phyloP scores from a whole-genome alignment of 2,888 invertebrate genomes.

The Drosophila helvetica region DNA sequence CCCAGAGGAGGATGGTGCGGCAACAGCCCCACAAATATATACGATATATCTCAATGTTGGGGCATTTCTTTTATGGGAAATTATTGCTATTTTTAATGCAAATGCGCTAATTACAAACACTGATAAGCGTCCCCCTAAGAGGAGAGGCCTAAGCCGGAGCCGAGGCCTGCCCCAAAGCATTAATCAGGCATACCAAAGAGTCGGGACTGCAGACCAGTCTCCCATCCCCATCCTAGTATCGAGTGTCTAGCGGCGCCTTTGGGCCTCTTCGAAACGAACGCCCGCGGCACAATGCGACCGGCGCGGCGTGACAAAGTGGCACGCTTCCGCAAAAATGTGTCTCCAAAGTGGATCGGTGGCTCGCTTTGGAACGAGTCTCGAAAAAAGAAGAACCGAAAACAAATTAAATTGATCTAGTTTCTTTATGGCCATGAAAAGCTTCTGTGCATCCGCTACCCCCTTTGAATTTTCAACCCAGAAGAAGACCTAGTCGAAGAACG shows the following conservation, averaged over 20 bases:
- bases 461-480: neutral
- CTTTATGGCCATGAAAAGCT: constrained; percentile 76
- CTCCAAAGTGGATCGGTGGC: constrained; percentile 52
- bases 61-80: constrained; percentile 72
- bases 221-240: constrained; percentile 24
- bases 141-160: constrained; percentile 22
- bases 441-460: constrained; percentile 60
- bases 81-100: constrained; percentile 80
- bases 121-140: constrained; percentile 54
- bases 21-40: constrained; percentile 28
- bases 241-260: constrained; percentile 66
- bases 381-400: constrained; percentile 60
- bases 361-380: neutral
- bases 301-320: constrained; percentile 70
- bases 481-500: constrained; percentile 26
- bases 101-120: constrained; percentile 81
- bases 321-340: constrained; percentile 74
- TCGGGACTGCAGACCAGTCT: constrained; percentile 2
- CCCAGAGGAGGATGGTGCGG: constrained; percentile 3
- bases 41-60: constrained; percentile 53
- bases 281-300: constrained; percentile 71
- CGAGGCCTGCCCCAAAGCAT: constrained; percentile 49
- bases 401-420: constrained; percentile 79
- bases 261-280: constrained; percentile 53
- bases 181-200: constrained; percentile 68